Base-by-base conservation (phyloP, 2,113 vertebrate genomes). In the Machaerirhynchus nigripectus region DNA sequence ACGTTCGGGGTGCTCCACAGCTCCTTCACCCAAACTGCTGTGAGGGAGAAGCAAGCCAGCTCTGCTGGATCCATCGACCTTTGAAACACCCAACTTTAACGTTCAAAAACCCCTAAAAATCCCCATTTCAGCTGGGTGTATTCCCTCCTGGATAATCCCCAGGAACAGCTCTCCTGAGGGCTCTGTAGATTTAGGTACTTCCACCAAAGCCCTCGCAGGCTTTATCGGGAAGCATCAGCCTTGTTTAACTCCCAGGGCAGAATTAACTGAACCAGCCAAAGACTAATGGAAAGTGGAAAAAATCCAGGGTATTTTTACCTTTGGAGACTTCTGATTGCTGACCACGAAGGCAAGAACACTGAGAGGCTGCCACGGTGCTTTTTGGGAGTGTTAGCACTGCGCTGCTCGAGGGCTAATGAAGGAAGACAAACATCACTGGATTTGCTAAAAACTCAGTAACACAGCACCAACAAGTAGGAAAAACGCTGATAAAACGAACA, bases 341-440 rank as follows among this genome's bases (percentile, higher is more conserved):
- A 80, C 96, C 70, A 31, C 1, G 24, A 87, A 89, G 92, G 68
- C 70, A 84, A 9, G 61, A 69, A 56, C 67, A 73, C 49, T 8
- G 85, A 27, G 30, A 64, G 26, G 93, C 24, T 94, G 75, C 76
- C 95, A 92, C 57, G 92, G 95, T 80, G 91, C 91, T 96, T 95
- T 84, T 91, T 84, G 91, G 88, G 90, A 77, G 80, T 12, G 65
- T 86, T 74, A 87, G 81, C 80, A 56, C 74, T 30, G 61, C 4
- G 12, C 73, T 79, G 84, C 87, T 88, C 20, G 1, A 60, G 78
- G 57, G 93, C 85, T 95, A 31, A 87, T 10, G 73, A 92, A 89
- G 87, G 76, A 56, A 92, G 84, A 93, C 40, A 84, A 64, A 88
- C 52, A 50, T 91, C 77, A 95, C 87, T 15, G 56, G 67, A 55